phyloP scores from a whole-genome alignment of 2,113 vertebrate species.

The Ophthalmolycus amberensis region DNA sequence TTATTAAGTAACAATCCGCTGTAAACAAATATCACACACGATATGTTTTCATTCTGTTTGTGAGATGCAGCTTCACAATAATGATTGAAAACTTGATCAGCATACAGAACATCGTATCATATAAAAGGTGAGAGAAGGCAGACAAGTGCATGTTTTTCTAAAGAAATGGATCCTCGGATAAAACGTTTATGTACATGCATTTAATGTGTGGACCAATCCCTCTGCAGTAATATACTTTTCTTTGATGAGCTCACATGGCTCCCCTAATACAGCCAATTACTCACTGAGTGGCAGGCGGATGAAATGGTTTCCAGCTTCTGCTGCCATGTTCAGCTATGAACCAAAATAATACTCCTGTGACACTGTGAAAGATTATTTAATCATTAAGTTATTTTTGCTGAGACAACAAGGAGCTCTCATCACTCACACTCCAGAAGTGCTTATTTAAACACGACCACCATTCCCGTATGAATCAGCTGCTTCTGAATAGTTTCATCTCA shows the following conservation, averaged over 20 bases:
- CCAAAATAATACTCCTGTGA: conserved; percentile 14
- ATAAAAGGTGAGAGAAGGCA: neutral
- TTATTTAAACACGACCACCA: neutral
- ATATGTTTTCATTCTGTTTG: neutral
- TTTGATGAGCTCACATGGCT: conserved; percentile 23
- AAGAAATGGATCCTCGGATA: neutral
- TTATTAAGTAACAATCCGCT: neutral
- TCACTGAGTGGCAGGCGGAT: conserved; percentile 32
- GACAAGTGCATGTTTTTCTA: neutral
- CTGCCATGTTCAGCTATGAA: conserved; percentile 36
- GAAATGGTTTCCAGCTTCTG: conserved; percentile 25
- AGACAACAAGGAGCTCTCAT: conserved; percentile 8
- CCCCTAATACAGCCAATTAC: conserved; percentile 51
- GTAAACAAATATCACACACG: neutral
- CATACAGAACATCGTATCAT: neutral
- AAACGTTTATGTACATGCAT: neutral
- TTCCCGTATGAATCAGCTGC: neutral
- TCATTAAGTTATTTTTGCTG: conserved; percentile 36
- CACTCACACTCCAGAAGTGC: neutral
- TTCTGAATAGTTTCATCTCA: neutral
- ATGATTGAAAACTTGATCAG: neutral
- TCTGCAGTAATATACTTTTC: neutral
- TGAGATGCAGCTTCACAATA: neutral
- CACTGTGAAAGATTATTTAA: conserved; percentile 29
- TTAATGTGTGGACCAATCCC: conserved; percentile 7